Conservation (phyloP, 2,113 vertebrate genomes). For the Protobothrops mucrosquamatus region DNA sequence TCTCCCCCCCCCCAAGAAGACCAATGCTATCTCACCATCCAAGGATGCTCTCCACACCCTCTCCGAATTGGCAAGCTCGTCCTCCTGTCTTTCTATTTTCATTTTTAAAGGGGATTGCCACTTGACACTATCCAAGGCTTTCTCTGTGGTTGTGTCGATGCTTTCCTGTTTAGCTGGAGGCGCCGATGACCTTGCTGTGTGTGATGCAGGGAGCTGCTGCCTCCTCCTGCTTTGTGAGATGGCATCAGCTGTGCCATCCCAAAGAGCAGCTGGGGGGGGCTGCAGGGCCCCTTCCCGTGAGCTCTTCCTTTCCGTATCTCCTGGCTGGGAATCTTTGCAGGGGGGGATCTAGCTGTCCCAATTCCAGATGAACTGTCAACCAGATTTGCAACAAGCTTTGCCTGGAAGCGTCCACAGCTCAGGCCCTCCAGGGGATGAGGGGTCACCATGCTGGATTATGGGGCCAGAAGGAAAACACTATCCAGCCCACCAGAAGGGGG, state of each 20-base stretch:
- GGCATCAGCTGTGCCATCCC: not conserved
- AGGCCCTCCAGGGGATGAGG: not conserved
- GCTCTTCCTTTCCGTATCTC: not conserved
- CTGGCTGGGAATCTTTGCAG: not conserved
- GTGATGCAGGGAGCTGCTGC: not conserved
- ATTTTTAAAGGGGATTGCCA: not conserved
- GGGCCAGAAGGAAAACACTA: not conserved
- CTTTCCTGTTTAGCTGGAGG: not conserved
- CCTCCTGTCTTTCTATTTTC: not conserved
- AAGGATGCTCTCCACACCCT: not conserved
- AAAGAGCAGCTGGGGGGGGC: not conserved
- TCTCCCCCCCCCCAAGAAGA: not conserved
- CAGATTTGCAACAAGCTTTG: not conserved
- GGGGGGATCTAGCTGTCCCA: not conserved
- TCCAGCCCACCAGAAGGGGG: not conserved
- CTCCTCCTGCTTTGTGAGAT: not conserved
- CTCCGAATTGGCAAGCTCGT: not conserved
- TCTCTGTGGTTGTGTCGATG: not conserved
- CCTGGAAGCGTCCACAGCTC: not conserved
- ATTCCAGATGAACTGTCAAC: not conserved
- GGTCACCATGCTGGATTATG: not conserved
- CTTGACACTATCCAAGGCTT: not conserved
- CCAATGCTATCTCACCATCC: not conserved
- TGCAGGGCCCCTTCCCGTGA: not conserved
- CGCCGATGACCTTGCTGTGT: not conserved